Evolutionary conservation across 1,140 invertebrate genomes (phyloP).

Genomic region (Plectus sambesii): DNA sequence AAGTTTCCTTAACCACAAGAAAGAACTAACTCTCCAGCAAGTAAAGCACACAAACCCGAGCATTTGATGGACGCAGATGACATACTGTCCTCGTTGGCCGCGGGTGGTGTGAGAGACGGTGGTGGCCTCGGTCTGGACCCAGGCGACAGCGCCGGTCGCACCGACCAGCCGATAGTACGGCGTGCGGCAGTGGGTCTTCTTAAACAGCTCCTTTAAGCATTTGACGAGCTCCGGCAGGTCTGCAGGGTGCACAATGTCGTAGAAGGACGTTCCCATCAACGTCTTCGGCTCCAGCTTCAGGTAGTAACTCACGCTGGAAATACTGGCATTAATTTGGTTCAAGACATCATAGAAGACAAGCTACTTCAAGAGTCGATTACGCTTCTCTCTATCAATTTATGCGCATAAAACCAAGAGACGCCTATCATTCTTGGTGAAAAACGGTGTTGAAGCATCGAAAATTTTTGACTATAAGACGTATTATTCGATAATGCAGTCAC

Average conservation of each 20-base stretch:
- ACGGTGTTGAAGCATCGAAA: too few species aligned
- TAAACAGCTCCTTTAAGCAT: slow-evolving; percentile 29
- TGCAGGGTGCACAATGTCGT: slow-evolving; percentile 37
- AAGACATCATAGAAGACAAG: too few species aligned
- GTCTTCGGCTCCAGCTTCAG: slow-evolving; percentile 28
- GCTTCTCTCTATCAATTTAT: too few species aligned
- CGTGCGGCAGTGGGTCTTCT: slow-evolving; percentile 31
- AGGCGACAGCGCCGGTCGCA: slow-evolving; percentile 25
- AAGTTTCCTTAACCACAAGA: too few species aligned
- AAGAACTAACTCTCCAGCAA: too few species aligned
- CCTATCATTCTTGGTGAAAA: too few species aligned
- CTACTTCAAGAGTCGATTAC: too few species aligned
- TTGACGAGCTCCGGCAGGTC: slow-evolving; percentile 21
- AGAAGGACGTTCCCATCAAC: slow-evolving; percentile 37
- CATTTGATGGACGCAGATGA: slow-evolving; percentile 35
- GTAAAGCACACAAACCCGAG: slow-evolving; percentile 27
- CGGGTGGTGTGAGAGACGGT: slow-evolving; percentile 35
- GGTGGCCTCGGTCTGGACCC: slow-evolving; percentile 36
- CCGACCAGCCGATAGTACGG: slow-evolving; percentile 34
- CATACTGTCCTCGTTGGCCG: slow-evolving; percentile 38
- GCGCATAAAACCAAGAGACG: too few species aligned
- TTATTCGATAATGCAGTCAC: too few species aligned
- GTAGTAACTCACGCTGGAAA: slow-evolving; percentile 29
- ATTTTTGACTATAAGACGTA: neutral
- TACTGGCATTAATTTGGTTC: too few species aligned